phyloP scores from a whole-genome alignment of 2,113 vertebrate species.

The Falcunculus frontatus region DNA sequence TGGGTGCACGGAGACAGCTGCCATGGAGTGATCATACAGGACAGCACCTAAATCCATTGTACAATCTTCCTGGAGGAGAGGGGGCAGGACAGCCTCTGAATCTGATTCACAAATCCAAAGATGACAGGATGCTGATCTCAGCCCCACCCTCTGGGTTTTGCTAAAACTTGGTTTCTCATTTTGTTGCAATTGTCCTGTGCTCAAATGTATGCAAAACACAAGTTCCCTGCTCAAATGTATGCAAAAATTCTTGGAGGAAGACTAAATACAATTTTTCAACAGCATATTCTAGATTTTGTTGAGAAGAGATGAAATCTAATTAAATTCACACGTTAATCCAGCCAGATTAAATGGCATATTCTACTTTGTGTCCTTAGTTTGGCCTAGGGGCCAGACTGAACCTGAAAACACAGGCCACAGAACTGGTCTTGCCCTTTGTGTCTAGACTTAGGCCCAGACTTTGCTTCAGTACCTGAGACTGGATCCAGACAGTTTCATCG shows the following conservation, averaged over 20 bases:
- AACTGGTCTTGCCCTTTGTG: background rate
- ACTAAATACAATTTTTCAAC: background rate
- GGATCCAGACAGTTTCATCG: background rate
- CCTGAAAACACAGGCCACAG: background rate
- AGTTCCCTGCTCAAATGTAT: background rate
- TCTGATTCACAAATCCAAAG: background rate
- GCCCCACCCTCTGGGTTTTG: background rate
- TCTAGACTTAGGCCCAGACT: background rate
- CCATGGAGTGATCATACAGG: background rate
- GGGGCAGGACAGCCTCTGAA: background rate
- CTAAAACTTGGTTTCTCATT: background rate
- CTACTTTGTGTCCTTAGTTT: background rate
- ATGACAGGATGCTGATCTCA: background rate
- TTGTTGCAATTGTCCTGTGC: background rate
- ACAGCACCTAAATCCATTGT: background rate
- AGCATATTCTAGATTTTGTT: background rate
- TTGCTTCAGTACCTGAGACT: background rate
- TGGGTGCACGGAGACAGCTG: background rate
- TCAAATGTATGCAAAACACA: background rate
- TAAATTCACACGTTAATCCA: background rate
- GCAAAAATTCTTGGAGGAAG: background rate
- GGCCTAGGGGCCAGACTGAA: background rate
- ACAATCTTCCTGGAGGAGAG: background rate
- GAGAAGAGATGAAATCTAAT: background rate
- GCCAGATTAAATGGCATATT: background rate